These are phyloP conservation scores for Diacarnus erythraeanus DNA, from an alignment of 37 sponge, comb jelly and placozoan species.

Conservation along the genomic window DNA sequence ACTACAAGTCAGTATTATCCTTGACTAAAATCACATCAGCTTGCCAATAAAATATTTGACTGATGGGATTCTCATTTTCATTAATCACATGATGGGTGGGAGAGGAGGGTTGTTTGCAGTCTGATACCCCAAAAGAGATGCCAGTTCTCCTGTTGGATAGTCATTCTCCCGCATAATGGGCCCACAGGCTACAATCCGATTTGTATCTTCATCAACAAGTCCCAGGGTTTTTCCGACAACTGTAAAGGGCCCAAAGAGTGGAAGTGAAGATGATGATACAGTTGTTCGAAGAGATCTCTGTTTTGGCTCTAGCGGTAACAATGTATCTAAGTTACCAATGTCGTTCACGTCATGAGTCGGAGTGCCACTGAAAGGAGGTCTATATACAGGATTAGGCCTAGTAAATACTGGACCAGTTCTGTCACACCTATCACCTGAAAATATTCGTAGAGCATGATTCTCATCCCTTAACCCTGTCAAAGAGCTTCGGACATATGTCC, in stretches of 20 bases:
- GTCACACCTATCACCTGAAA: not conserved
- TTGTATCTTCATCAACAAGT: conserved; percentile 11
- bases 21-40: no score
- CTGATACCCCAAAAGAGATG: conserved; percentile 38
- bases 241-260: conserved; percentile 55
- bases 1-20: no score
- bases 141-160: not conserved
- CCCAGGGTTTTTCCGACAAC: conserved; percentile 36
- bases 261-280: conserved; percentile 16
- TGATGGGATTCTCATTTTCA: no score
- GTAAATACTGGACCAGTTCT: not conserved
- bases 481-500: conserved; percentile 22
- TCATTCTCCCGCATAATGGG: not conserved
- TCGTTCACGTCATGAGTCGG: conserved; percentile 23
- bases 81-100: no score
- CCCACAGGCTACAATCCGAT: conserved; percentile 11
- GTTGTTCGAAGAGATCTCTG: not conserved
- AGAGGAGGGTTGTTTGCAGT: not conserved
- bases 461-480: conserved; percentile 4
- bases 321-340: conserved; percentile 27
- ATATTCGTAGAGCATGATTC: not conserved
- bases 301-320: not conserved
- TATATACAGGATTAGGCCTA: not conserved
- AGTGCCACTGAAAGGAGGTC: not conserved
- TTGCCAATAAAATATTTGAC: no score